Conservation (phyloP, 2,797 vertebrate genomes). For the Sebastes hubbsi region DNA sequence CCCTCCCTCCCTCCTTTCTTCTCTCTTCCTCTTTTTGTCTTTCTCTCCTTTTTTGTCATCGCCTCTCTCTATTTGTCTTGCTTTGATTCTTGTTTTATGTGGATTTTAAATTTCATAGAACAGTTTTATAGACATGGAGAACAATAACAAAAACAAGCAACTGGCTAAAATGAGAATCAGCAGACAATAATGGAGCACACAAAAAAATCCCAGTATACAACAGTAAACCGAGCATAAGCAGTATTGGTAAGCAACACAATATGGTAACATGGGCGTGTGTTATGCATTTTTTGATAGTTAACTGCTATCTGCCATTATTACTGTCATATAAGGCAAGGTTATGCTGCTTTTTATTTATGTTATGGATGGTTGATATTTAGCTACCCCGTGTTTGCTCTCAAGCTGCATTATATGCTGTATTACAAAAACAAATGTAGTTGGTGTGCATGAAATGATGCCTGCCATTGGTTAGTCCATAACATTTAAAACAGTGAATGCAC, state of each 20-base stretch:
- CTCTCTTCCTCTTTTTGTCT: conserved; percentile 6
- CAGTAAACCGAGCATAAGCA: not conserved
- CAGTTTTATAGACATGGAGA: not conserved
- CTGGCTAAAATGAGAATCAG: not conserved
- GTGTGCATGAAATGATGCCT: not conserved
- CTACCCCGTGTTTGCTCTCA: not conserved
- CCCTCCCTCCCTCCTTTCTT: not conserved
- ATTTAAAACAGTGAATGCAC: not conserved
- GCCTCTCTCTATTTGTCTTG: not conserved
- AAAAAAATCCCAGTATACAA: not conserved
- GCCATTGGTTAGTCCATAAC: not conserved
- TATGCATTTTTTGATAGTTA: not conserved
- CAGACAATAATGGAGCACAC: not conserved
- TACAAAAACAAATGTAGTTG: not conserved
- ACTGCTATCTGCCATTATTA: not conserved
- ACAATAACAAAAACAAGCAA: not conserved
- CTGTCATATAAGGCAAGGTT: not conserved
- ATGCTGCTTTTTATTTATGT: accelerated
- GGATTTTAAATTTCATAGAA: not conserved
- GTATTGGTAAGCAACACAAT: not conserved
- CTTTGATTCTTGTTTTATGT: not conserved
- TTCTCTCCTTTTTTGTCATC: not conserved
- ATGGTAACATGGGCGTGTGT: not conserved
- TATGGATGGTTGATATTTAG: not conserved
- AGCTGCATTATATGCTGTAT: not conserved